A percentile compares a stretch with the other conserved stretches of the same genome.
These are phyloP conservation scores for Meiosimyza platycephala DNA, from an alignment of 2,888 invertebrate species.

Conservation along the genomic window DNA sequence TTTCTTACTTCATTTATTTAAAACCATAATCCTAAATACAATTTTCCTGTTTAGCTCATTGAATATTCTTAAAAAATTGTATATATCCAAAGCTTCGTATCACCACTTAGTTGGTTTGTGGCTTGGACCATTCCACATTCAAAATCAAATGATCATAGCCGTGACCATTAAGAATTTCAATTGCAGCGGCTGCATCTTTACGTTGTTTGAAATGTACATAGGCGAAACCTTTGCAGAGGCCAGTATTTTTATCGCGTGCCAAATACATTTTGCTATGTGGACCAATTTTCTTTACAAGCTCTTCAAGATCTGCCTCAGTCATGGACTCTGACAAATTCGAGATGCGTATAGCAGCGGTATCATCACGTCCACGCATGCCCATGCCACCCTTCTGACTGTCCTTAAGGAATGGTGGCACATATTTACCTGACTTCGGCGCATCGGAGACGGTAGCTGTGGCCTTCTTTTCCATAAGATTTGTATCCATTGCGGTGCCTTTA, in stretches of 20 bases:
- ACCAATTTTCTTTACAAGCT: constrained; percentile 94
- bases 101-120: constrained; percentile 69
- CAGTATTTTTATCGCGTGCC: constrained; percentile 92
- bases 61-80: not conserved
- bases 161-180: constrained; percentile 87
- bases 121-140: constrained; percentile 99
- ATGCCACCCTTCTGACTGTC: constrained; percentile 85
- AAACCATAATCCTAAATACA: not conserved
- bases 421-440: constrained; percentile 71
- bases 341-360: constrained; percentile 93
- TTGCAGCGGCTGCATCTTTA: constrained; percentile 92
- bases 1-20: not conserved
- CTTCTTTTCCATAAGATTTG: constrained; percentile 73
- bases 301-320: constrained; percentile 93
- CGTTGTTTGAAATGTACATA: constrained; percentile 96
- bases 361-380: constrained; percentile 77
- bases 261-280: constrained; percentile 93
- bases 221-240: constrained; percentile 95
- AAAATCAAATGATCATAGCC: constrained; percentile 98
- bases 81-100: not conserved
- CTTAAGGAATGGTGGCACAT: constrained; percentile 89
- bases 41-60: not conserved
- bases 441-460: constrained; percentile 66
- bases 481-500: constrained; percentile 87
- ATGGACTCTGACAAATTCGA: constrained; percentile 98